Evolutionary conservation across 1,140 invertebrate species (phyloP), one percentile per base, ranked within the genome.

Genomic region (Solen grandis): DNA sequence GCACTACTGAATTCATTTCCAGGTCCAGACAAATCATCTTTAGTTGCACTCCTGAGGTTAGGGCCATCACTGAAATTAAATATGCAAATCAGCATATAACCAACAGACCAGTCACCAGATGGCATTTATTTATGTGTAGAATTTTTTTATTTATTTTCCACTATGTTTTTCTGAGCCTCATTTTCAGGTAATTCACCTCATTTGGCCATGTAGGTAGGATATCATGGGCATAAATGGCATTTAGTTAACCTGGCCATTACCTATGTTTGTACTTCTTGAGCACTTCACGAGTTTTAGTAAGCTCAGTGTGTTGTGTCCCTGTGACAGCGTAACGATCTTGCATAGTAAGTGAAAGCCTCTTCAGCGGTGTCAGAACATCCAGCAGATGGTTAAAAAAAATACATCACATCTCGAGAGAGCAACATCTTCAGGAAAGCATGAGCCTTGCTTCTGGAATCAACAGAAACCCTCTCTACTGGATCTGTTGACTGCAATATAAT

Each of bases 401-500:
- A 59, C 14, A 73, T 2, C 10, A 73, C 55, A 60, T 29, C 29
- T 35, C 35, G 57, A 2, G 54, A 59, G 19, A 38, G 52, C 14
- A 73, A 33, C 10, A 73, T 8, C 55, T 59, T 73, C 31, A 73
- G 5, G 46, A 73, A 73, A 36, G 69, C 69, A 14, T 38, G 5
- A 22, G 69, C 69, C 29, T 73, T 73, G 14, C 14, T 14, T 27
- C 29, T 59, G 13, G 69, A 52, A 55, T 73, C 69, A 36, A 2
- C 29, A 22, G 46, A 38, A 19, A 73, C 69, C 22, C 55, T 55
- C 31, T 72, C 69, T 2, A 35, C 5, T 55, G 69, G 46, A 25
- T 73, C 69, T 38, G 52, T 36, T 14, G 65, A 33, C 57, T 75
- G 41, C 10, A 75, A 52, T n/a, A 69, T n/a, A n/a, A n/a, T n/a